These are phyloP conservation scores for Limonius californicus DNA, from an alignment of 1,140 invertebrate species.

Conservation along the genomic window DNA sequence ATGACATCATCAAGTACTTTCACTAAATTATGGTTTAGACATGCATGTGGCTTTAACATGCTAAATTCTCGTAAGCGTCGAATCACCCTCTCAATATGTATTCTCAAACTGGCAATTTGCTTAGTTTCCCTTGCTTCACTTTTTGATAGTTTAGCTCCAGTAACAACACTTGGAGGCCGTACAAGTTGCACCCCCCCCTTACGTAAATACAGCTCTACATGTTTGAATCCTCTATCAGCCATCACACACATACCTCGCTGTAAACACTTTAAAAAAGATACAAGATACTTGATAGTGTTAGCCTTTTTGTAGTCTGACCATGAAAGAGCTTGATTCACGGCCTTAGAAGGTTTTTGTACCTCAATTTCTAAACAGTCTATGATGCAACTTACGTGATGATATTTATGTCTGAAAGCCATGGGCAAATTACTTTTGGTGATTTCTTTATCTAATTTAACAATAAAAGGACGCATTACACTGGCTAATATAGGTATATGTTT, in stretches of 20 bases:
- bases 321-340: no score
- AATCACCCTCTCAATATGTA: conserved; percentile 46
- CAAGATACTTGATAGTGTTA: no score
- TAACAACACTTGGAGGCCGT: conserved; percentile 29
- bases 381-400: no score
- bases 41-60: conserved; percentile 43
- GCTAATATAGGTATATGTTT: no score
- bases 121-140: conserved; percentile 42
- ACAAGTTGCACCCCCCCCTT: conserved; percentile 37
- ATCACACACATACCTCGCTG: background rate
- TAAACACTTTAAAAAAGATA: conserved; percentile 34
- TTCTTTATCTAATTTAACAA: background rate
- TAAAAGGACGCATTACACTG: background rate
- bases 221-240: conserved; percentile 27
- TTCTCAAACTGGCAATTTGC: conserved; percentile 45
- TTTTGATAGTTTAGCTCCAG: conserved; percentile 33
- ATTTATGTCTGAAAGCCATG: no score
- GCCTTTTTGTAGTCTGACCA: no score
- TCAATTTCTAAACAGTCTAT: no score
- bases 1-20: conserved; percentile 32
- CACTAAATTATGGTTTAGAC: conserved; percentile 14
- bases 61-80: no score
- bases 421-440: background rate
- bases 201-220: conserved; percentile 34
- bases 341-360: no score